A percentile compares a stretch with the other conserved stretches of the same genome.
These are phyloP conservation scores for Casuarius casuarius DNA, from an alignment of 2,113 vertebrate species.

Conservation along the genomic window DNA sequence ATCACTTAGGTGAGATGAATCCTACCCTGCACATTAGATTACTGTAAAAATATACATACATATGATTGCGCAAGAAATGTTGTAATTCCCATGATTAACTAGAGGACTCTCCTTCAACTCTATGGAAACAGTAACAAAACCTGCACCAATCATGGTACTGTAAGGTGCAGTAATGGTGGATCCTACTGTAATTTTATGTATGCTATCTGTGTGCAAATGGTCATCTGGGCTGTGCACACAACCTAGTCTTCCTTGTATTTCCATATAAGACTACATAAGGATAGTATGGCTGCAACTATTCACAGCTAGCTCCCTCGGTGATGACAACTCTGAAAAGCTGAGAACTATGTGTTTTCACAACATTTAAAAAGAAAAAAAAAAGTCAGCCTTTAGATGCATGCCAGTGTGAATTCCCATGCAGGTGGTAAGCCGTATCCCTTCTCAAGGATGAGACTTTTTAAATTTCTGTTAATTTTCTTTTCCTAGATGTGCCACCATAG, in stretches of 20 bases:
- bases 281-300: background rate
- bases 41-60: background rate
- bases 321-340: background rate
- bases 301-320: background rate
- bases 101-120: background rate
- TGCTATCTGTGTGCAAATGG: background rate
- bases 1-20: background rate
- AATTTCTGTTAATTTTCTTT: too few species aligned
- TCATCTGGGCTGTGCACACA: background rate
- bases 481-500: background rate
- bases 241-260: background rate
- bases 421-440: background rate
- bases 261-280: background rate
- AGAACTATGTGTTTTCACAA: background rate
- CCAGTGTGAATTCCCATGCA: background rate
- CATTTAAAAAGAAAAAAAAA: background rate
- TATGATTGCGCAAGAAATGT: background rate
- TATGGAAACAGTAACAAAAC: background rate
- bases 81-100: background rate
- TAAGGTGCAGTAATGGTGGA: background rate
- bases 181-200: background rate
- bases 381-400: background rate
- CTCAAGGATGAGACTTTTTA: background rate
- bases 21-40: background rate
- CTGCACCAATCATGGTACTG: background rate